Evolutionary conservation across 2,888 invertebrate genomes (phyloP), one percentile per base, ranked within the genome.

Genomic region (Dynastes grantii): DNA sequence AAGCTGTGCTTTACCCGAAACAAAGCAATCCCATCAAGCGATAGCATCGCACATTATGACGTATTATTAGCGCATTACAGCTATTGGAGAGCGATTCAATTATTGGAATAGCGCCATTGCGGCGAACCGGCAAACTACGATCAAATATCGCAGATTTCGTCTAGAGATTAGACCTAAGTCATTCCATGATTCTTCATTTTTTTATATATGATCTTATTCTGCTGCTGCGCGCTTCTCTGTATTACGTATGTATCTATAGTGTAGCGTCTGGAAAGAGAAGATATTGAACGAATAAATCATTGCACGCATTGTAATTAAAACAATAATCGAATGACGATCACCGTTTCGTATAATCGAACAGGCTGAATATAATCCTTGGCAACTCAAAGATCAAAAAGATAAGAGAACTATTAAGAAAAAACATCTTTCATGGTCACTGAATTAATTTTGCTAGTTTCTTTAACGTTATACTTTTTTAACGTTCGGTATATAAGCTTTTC

Each of bases 51-150:
- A 88, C 88, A 88, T 88, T 89, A 89, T 89, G 89, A 89, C 88
- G 88, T 89, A 89, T 89, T 89, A 89, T 89, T 89, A 89, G 89
- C 88, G 89, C 89, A 89, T 89, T 89, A 89, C 88, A 86, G 88
- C 88, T 89, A 89, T 89, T 88, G 89, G 88, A 89, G 89, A 88
- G 88, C 89, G 88, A 89, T 89, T 89, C 89, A 89, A 89, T 89
- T 89, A 89, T 89, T 88, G 89, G 89, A 89, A 89, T 88, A 87
- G 89, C 88, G 87, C 87, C 87, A 85, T 87, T 87, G 87, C 87
- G 88, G 87, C 86, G 85, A 85, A 85, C 86, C 86, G 85, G 85
- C 85, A 85, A 86, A 87, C 87, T 85, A 85, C 86, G 85, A 86
- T 87, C 87, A 86, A 87, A 87, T 86, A 87, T 86, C 86, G 84